Percentiles rank a stretch among this genome's conserved stretches.
phyloP scores from a whole-genome alignment of 2,888 invertebrate species.

The Drosophila testacea region DNA sequence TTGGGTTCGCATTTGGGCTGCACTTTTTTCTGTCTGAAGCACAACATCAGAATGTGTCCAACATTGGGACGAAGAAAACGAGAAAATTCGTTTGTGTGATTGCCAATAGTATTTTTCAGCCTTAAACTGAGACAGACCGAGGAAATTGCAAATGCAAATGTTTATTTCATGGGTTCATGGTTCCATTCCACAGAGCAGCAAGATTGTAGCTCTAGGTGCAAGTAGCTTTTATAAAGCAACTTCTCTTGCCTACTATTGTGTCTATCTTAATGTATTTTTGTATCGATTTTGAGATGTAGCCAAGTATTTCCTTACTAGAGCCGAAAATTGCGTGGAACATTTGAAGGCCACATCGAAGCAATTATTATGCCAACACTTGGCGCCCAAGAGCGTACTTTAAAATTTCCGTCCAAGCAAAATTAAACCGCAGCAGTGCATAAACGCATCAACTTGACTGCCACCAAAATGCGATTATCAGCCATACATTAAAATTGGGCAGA shows the following conservation, averaged over 20 bases:
- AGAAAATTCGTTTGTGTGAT: conserved; percentile 11
- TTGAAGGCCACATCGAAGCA: conserved; percentile 25
- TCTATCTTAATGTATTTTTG: conserved; percentile 4
- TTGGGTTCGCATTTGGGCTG: conserved; percentile 12
- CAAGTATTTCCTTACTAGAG: conserved; percentile 27
- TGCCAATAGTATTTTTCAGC: conserved; percentile 13
- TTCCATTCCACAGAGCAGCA: conserved; percentile 1
- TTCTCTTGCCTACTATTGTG: conserved; percentile 2
- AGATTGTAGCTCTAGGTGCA: neutral
- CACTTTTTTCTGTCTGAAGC: conserved; percentile 9
- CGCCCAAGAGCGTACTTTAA: conserved; percentile 20
- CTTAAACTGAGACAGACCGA: neutral
- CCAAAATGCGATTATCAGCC: conserved; percentile 16
- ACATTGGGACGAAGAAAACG: neutral
- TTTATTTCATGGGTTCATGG: neutral
- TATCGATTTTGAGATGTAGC: conserved; percentile 59
- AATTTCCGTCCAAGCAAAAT: conserved; percentile 12
- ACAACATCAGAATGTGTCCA: conserved; percentile 4
- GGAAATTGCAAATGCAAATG: neutral
- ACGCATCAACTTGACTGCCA: conserved; percentile 7
- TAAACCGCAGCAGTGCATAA: conserved; percentile 3
- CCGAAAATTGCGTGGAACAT: conserved; percentile 22
- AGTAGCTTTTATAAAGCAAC: conserved; percentile 1
- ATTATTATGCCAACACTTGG: conserved; percentile 20
- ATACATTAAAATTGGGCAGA: conserved; percentile 5